Percentiles rank a stretch among this genome's conserved stretches.
These are phyloP conservation scores for Diorhabda carinulata DNA, from an alignment of 1,140 invertebrate species.

Conservation along the genomic window DNA sequence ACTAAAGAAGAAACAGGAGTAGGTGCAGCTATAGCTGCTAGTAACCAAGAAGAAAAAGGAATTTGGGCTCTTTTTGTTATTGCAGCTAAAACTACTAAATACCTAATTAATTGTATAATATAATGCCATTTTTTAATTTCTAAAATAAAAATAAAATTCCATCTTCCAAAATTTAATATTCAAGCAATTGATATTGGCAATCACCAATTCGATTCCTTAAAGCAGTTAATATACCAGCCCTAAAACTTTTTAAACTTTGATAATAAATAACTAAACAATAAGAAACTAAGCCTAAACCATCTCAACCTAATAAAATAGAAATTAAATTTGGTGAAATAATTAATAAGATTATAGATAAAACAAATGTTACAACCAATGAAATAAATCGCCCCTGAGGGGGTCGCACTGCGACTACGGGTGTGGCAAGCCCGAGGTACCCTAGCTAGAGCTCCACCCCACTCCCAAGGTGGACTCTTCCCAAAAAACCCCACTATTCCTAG, in stretches of 20 bases:
- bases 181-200: constrained; percentile 55
- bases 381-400: no score
- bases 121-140: constrained; percentile 48
- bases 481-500: no score
- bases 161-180: constrained; percentile 55
- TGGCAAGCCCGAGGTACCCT: no score
- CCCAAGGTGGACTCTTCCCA: no score
- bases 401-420: no score
- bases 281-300: constrained; percentile 63
- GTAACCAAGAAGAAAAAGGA: constrained; percentile 67
- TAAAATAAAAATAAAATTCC: constrained; percentile 53
- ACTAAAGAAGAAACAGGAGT: constrained; percentile 68
- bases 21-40: constrained; percentile 65
- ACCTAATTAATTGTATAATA: constrained; percentile 48
- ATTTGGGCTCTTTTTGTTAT: constrained; percentile 72
- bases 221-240: constrained; percentile 60
- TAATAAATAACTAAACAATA: constrained; percentile 67
- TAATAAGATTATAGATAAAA: constrained; percentile 64
- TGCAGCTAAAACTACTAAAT: constrained; percentile 52
- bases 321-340: constrained; percentile 64
- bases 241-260: constrained; percentile 57
- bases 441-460: no score
- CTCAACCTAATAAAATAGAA: constrained; percentile 65
- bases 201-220: constrained; percentile 61
- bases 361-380: constrained; percentile 59